Evolutionary conservation across 2,113 vertebrate genomes (phyloP), one percentile per base, ranked within the genome.

Genomic region (Lutjanus erythropterus): DNA sequence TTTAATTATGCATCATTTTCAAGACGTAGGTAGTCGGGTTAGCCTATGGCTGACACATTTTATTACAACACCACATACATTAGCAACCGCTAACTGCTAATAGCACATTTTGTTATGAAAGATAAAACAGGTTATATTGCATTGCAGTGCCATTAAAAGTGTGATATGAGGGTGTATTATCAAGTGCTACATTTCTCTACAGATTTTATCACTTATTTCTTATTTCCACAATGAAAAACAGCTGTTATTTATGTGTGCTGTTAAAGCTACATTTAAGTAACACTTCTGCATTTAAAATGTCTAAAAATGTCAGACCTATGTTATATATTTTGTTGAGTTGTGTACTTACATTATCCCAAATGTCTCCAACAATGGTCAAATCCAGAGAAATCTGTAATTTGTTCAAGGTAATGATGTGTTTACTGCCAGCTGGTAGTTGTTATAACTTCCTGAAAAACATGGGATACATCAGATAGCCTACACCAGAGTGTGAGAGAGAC

Each of bases 11-110:
- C 35, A 31, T 49, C 0, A 65, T 23, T 31, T 64, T 71, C 4
- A 42, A 46, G 61, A 25, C 15, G 16, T 9, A 23, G 44, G 39
- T 33, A n/a, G n/a, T n/a, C n/a, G n/a, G n/a, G 46, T 65, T 46
- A 42, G 0, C 44, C 31, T 49, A 14, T 1, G 27, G 46, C 41
- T 61, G 62, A 42, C 44, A 23, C 59, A 67, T 67, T 35, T 56
- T 21, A 67, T 47, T 27, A 19, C 33, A 61, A 59, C 68, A n/a
- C 18, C 0, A n/a, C 59, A 42, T 61, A 67, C 7, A 7, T 61
- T 66, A 75, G 80, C 37, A 46, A 64, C 55, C 78, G 59, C 60
- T 61, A 71, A 74, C 50, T 74, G 25, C 67, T 83, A 46, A 75
- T 46, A 35, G 70, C 39, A 50, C 10, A 23, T 49, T 70, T 56